Conservation (phyloP, 2,888 invertebrate genomes). For the Pachymerium ferrugineum region DNA sequence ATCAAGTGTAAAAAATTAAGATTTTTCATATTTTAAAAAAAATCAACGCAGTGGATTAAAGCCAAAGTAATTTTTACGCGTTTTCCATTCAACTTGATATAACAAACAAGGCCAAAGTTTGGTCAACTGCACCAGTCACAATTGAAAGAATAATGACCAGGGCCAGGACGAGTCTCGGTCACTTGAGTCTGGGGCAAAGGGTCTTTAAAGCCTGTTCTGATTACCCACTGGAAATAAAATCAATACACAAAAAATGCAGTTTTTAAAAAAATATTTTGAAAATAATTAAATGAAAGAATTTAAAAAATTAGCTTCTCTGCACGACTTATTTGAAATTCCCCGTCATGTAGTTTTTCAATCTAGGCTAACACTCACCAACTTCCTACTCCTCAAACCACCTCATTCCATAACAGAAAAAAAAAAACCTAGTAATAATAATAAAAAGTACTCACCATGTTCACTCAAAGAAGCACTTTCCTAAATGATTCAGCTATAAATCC, state of each 20-base stretch:
- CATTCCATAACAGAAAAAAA: neutral
- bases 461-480: neutral
- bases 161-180: constrained; percentile 17
- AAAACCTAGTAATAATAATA: neutral
- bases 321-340: neutral
- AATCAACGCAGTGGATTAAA: no score
- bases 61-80: no score
- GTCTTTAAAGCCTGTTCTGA: constrained; percentile 1
- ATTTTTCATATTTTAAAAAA: neutral
- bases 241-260: neutral
- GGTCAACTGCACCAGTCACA: constrained; percentile 10
- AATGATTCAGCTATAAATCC: neutral
- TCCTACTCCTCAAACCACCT: neutral
- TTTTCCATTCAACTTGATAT: neutral
- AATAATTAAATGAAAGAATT: neutral
- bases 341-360: constrained; percentile 4
- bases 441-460: neutral
- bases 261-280: neutral
- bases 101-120: constrained; percentile 3
- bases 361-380: constrained; percentile 24
- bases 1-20: neutral
- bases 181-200: constrained; percentile 19
- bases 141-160: constrained; percentile 14
- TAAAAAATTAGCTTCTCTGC: neutral
- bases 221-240: neutral